A percentile compares a stretch with the other conserved stretches of the same genome.
Conservation (phyloP, 2,888 invertebrate genomes). For the Dione vanillae region DNA sequence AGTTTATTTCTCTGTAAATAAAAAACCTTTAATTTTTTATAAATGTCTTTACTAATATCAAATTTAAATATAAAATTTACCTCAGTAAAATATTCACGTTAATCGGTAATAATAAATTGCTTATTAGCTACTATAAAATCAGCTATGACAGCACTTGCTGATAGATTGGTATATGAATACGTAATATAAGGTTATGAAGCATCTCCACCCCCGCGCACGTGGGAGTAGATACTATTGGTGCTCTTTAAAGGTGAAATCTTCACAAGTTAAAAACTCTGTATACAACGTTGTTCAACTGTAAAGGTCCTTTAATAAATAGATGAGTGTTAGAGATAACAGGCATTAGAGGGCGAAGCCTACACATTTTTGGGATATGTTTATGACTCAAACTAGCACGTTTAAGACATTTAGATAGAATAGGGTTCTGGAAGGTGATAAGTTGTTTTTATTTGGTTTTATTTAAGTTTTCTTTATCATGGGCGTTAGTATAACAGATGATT, state of each 20-base stretch:
- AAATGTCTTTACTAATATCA: not conserved
- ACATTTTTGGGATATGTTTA: not conserved
- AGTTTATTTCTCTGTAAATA: not conserved
- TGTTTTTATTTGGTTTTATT: not conserved
- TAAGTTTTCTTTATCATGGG: not conserved
- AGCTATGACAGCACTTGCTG: conserved; percentile 20
- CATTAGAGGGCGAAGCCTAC: not conserved
- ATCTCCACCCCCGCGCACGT: conserved; percentile 41
- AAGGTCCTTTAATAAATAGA: conserved; percentile 1
- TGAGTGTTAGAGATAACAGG: not conserved
- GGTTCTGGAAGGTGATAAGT: not conserved
- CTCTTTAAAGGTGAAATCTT: conserved; percentile 49
- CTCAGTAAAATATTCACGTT: not conserved
- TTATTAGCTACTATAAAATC: not conserved
- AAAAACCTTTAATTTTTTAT: not conserved
- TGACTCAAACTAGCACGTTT: not conserved
- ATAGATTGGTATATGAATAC: conserved; percentile 41
- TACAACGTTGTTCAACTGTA: not conserved
- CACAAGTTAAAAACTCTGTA: conserved; percentile 23
- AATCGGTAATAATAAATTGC: conserved; percentile 5
- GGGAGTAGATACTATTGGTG: conserved; percentile 37
- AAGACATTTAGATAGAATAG: not conserved
- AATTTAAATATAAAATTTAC: too few species aligned
- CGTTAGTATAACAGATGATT: not conserved
- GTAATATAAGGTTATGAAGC: conserved; percentile 32